phyloP scores from a whole-genome alignment of 1,140 invertebrate species.

The Oscheius sp. region DNA sequence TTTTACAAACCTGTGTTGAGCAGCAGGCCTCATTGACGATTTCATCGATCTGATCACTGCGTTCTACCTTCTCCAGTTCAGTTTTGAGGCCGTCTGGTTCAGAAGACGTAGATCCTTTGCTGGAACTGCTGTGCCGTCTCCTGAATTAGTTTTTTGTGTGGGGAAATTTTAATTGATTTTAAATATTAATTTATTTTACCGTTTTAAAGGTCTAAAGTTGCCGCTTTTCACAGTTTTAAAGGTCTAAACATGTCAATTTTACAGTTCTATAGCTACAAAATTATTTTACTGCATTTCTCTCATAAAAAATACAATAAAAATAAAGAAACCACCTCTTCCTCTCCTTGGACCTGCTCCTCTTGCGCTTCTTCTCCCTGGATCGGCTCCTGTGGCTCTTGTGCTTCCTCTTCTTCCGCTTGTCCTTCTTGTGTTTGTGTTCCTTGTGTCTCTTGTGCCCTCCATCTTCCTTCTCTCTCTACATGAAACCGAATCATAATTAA shows the following conservation, averaged over 20 bases:
- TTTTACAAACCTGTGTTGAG: neutral
- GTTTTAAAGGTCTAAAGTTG: neutral
- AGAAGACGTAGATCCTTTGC: neutral
- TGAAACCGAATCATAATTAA: neutral
- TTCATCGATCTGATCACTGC: neutral
- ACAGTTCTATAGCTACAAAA: neutral
- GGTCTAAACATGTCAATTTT: neutral
- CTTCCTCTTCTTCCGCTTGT: slow-evolving; percentile 1
- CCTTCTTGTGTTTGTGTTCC: slow-evolving; percentile 5
- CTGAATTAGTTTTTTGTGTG: neutral
- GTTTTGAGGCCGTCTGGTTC: neutral
- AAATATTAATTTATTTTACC: neutral
- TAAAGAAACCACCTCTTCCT: neutral
- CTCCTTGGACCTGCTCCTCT: slow-evolving; percentile 16
- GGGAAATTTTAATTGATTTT: neutral
- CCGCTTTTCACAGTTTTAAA: neutral
- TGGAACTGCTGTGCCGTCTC: neutral
- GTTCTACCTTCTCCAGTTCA: neutral
- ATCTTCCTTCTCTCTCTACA: neutral
- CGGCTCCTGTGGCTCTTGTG: slow-evolving; percentile 9
- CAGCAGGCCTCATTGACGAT: neutral
- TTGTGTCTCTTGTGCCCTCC: neutral
- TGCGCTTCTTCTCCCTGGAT: slow-evolving; percentile 11
- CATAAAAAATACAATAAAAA: neutral
- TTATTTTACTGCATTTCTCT: neutral